Percentiles rank a stretch among this genome's conserved stretches.
Evolutionary conservation across 1,140 invertebrate species (phyloP).

Genomic region (Calosoma granatense): DNA sequence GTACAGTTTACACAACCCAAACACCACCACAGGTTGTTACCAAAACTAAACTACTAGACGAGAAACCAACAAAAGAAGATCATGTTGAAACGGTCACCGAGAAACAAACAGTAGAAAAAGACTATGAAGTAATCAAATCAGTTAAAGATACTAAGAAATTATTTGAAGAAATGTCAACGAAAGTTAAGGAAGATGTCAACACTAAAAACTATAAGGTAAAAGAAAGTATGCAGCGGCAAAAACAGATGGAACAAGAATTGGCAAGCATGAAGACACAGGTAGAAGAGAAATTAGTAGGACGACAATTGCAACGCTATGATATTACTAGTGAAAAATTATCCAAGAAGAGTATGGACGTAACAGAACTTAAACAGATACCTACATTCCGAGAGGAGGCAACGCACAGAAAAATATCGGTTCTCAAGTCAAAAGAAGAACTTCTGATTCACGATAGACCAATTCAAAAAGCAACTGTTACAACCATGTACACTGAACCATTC

Average conservation of each 20-base stretch:
- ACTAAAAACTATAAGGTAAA: conserved; percentile 13
- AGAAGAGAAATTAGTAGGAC: background rate
- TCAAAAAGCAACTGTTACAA: no score
- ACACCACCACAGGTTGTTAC: background rate
- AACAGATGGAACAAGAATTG: background rate
- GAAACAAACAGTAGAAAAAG: conserved; percentile 14
- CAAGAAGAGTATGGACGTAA: no score
- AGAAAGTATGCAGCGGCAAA: background rate
- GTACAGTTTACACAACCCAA: background rate
- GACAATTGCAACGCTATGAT: background rate
- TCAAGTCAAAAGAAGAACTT: no score
- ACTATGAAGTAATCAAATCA: conserved; percentile 23
- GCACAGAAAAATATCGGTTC: no score
- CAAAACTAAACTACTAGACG: conserved; percentile 14
- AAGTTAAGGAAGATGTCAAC: conserved; percentile 21
- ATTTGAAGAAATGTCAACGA: conserved; percentile 39
- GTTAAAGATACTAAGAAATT: conserved; percentile 44
- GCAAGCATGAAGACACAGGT: background rate
- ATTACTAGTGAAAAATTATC: no score
- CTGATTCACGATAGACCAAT: no score
- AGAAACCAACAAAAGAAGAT: conserved; percentile 14
- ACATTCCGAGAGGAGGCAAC: no score
- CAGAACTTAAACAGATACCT: no score
- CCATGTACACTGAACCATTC: no score
- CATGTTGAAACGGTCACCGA: conserved; percentile 1